These are phyloP conservation scores for Zaprionus camerounensis DNA, from an alignment of 1,140 invertebrate genomes.

Conservation along the genomic window DNA sequence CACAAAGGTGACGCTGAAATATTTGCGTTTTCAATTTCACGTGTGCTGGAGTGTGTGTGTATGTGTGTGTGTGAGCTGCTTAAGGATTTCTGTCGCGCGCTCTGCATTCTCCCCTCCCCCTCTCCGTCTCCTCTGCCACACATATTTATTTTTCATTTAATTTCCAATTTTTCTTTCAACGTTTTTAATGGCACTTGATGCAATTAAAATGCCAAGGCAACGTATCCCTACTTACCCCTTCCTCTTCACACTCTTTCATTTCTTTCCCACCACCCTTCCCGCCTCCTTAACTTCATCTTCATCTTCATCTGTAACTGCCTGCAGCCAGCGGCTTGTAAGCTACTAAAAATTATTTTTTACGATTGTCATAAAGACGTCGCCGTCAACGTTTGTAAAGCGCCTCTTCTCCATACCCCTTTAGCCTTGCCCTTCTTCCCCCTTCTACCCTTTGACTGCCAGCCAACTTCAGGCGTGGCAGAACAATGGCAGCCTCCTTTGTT, in stretches of 20 bases:
- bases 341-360: conserved; percentile 82
- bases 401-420: not conserved
- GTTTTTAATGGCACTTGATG: conserved; percentile 75
- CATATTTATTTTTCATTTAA: conserved; percentile 71
- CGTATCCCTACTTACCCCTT: conserved; percentile 29
- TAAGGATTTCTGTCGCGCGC: conserved; percentile 22
- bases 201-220: conserved; percentile 74
- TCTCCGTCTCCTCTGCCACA: not conserved
- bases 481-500: conserved; percentile 58
- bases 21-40: conserved; percentile 63
- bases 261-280: not conserved
- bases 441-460: not conserved
- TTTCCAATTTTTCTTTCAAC: conserved; percentile 64
- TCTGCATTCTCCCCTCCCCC: not conserved
- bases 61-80: conserved; percentile 52
- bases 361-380: conserved; percentile 78
- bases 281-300: not conserved
- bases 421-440: not conserved
- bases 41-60: conserved; percentile 16
- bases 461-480: conserved; percentile 45
- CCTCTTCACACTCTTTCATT: not conserved
- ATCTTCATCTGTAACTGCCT: conserved; percentile 10
- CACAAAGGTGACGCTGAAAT: conserved; percentile 52
- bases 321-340: conserved; percentile 61
- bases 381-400: conserved; percentile 34